These are phyloP conservation scores for Oncorhynchus clarkii DNA, from an alignment of 2,113 vertebrate genomes.

Conservation along the genomic window DNA sequence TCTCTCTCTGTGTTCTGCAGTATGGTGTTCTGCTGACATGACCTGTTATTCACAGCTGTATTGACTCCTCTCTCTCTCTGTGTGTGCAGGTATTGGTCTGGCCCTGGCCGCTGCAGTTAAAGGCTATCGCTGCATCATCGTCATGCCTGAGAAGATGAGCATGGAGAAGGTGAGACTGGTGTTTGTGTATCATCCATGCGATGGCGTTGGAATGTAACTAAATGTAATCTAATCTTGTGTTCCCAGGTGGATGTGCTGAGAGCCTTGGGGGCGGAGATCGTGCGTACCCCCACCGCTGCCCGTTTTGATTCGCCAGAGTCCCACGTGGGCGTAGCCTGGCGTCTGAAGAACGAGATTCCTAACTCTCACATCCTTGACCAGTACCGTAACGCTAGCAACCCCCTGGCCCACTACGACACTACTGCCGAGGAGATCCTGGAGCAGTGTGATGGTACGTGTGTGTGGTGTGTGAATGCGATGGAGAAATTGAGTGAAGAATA, in stretches of 20 bases:
- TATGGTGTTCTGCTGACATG: neutral
- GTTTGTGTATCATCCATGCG: neutral
- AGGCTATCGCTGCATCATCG: conserved; percentile 95
- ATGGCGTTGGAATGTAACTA: neutral
- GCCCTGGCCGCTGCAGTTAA: conserved; percentile 92
- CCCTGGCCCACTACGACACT: conserved; percentile 90
- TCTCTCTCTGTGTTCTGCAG: no score
- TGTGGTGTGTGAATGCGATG: neutral
- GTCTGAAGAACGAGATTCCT: conserved; percentile 92
- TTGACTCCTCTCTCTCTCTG: neutral
- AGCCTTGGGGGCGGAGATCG: conserved; percentile 93
- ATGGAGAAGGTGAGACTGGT: conserved; percentile 85
- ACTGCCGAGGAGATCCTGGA: conserved; percentile 93
- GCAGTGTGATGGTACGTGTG: conserved; percentile 70
- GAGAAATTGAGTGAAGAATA: no score
- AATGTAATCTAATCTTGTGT: neutral
- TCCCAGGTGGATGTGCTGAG: conserved; percentile 88
- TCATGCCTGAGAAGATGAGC: conserved; percentile 99
- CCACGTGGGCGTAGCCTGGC: conserved; percentile 94
- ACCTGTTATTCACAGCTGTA: neutral
- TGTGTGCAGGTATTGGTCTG: conserved; percentile 83
- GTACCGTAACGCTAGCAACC: conserved; percentile 95
- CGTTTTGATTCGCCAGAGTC: conserved; percentile 96
- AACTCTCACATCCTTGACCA: conserved; percentile 95
- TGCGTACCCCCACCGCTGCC: conserved; percentile 90